Evolutionary conservation across 2,113 vertebrate species (phyloP).

Genomic region (Eulemur rufifrons): DNA sequence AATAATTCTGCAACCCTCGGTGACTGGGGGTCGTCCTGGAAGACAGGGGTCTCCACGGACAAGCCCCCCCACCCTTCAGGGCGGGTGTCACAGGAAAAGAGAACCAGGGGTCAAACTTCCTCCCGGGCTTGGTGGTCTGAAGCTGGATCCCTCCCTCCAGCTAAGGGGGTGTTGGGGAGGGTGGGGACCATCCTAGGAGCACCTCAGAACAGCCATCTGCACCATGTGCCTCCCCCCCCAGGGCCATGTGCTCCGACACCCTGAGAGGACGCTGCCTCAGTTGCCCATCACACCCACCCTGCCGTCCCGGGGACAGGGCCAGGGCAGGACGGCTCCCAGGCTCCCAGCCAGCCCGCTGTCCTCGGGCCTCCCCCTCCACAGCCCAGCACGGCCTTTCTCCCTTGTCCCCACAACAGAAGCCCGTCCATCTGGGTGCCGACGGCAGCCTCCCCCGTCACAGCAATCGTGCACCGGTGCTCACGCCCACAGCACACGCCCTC

Average conservation of each 20-base stretch:
- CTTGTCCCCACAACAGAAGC: not conserved
- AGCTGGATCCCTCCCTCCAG: not conserved
- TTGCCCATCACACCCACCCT: too few species aligned
- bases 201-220: not conserved
- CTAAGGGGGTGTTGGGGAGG: not conserved
- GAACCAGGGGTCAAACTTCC: not conserved
- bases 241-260: not conserved
- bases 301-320: not conserved
- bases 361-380: not conserved
- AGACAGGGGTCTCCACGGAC: not conserved
- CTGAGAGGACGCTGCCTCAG: not conserved
- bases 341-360: fast-evolving
- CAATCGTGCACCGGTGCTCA: fast-evolving
- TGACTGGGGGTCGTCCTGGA: fast-evolving
- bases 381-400: not conserved
- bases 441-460: not conserved
- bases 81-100: not conserved
- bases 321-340: not conserved
- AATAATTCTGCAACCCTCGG: not conserved
- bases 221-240: too few species aligned
- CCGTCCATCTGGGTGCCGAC: too few species aligned
- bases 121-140: not conserved
- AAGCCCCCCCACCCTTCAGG: not conserved
- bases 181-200: not conserved
- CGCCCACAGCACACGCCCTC: not conserved